Conservation (phyloP, 2,113 vertebrate species). For the Coreoperca whiteheadi region DNA sequence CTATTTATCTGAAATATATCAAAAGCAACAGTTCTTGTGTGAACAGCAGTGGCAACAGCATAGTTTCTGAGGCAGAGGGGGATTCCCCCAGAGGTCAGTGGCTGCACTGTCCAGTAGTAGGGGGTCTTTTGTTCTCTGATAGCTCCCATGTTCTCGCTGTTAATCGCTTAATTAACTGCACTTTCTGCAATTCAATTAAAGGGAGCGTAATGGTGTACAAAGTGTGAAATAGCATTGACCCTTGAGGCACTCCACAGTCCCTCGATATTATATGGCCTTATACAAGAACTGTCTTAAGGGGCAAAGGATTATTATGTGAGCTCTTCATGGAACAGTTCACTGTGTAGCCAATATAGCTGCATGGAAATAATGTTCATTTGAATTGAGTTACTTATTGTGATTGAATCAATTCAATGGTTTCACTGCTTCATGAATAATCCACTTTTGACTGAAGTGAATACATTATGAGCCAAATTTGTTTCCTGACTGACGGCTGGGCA, state of each 20-base stretch:
- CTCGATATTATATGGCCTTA: constrained; percentile 48
- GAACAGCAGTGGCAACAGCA: background rate
- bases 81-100: constrained; percentile 47
- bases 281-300: constrained; percentile 12
- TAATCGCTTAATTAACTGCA: constrained; percentile 79
- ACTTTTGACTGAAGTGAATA: constrained; percentile 12
- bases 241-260: constrained; percentile 44
- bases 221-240: constrained; percentile 50
- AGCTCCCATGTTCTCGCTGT: constrained; percentile 37
- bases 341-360: background rate
- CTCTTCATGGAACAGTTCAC: constrained; percentile 30
- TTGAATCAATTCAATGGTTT: constrained; percentile 24
- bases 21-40: background rate
- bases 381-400: constrained; percentile 22
- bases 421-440: constrained; percentile 20
- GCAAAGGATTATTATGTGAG: constrained; percentile 24
- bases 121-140: constrained; percentile 53
- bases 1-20: background rate
- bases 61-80: constrained; percentile 8
- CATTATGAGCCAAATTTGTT: constrained; percentile 2
- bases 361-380: constrained; percentile 3
- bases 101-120: constrained; percentile 37
- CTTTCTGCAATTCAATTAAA: constrained; percentile 74
- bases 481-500: constrained; percentile 15
- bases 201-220: constrained; percentile 58